phyloP scores from a whole-genome alignment of 1,140 invertebrate genomes.

The Drosophila lowei region DNA sequence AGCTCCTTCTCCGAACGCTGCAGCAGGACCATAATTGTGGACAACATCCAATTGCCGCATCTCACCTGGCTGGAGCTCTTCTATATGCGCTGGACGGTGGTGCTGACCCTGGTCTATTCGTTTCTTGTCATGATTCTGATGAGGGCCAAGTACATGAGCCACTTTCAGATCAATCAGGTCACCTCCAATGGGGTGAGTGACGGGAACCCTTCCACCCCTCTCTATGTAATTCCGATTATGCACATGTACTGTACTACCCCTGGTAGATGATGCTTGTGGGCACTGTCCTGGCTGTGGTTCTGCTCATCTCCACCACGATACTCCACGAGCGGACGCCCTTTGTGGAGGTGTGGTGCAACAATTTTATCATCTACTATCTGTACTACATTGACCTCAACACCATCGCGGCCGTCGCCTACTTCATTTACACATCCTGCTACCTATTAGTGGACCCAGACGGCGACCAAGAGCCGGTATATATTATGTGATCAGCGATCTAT shows the following conservation, averaged over 20 bases:
- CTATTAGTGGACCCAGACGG: too few species aligned
- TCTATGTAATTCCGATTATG: too few species aligned
- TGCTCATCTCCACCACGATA: constrained; percentile 31
- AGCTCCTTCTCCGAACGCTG: constrained; percentile 7
- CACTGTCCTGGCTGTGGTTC: constrained; percentile 22
- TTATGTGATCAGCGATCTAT: too few species aligned
- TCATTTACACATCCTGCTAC: constrained; percentile 37
- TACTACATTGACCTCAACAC: constrained; percentile 53
- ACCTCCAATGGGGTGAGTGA: constrained; percentile 48
- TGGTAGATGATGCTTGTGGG: constrained; percentile 56
- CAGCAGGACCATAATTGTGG: constrained; percentile 28
- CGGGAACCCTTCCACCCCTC: background rate
- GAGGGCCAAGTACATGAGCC: constrained; percentile 48
- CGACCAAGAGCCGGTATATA: too few species aligned
- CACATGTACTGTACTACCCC: too few species aligned
- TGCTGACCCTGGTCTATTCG: constrained; percentile 51
- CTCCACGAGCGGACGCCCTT: constrained; percentile 47
- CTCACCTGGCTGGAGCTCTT: constrained; percentile 46
- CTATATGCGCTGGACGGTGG: constrained; percentile 56
- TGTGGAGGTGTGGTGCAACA: constrained; percentile 48
- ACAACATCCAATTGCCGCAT: constrained; percentile 15
- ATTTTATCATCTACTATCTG: constrained; percentile 43
- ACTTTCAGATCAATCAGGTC: constrained; percentile 48
- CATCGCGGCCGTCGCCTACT: constrained; percentile 41
- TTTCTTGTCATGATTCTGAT: constrained; percentile 45